Evolutionary conservation across 1,140 invertebrate species (phyloP).

Genomic region (Zaprionus capensis): DNA sequence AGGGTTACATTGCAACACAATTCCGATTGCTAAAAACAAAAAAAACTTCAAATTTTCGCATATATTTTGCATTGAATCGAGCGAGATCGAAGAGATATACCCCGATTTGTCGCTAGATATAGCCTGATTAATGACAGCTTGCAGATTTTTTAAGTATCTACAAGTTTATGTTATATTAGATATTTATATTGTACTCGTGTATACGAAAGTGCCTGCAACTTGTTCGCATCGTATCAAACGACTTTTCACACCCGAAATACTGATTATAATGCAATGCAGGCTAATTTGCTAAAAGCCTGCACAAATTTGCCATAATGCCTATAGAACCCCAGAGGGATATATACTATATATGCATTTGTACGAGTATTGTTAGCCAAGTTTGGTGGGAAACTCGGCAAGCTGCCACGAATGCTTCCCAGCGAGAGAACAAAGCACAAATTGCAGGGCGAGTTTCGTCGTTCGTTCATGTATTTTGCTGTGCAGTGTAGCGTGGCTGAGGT

Average conservation of each 20-base stretch:
- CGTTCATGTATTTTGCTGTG: slow-evolving; percentile 18
- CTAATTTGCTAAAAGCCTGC: slow-evolving; percentile 4
- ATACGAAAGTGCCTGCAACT: background rate
- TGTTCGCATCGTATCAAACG: background rate
- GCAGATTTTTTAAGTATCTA: background rate
- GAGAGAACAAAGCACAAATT: slow-evolving; percentile 48
- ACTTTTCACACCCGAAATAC: background rate
- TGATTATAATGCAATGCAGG: background rate
- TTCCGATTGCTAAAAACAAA: background rate
- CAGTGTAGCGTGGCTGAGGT: slow-evolving; percentile 42
- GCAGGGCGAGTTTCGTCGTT: slow-evolving; percentile 9
- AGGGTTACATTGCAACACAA: slow-evolving; percentile 11
- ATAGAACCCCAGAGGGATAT: background rate
- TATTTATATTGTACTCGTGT: too few relatives aligned
- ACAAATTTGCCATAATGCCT: slow-evolving; percentile 11
- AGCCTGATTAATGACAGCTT: background rate
- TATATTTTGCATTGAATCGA: background rate
- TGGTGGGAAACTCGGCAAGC: slow-evolving; percentile 1
- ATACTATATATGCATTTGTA: background rate
- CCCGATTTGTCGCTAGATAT: background rate
- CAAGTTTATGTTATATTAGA: too few relatives aligned
- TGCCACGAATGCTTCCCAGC: slow-evolving; percentile 12
- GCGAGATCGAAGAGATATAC: background rate
- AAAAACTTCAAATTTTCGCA: background rate
- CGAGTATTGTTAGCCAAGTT: background rate